Evolutionary conservation across 2,888 invertebrate genomes (phyloP).

Genomic region (Acronicta aceris): DNA sequence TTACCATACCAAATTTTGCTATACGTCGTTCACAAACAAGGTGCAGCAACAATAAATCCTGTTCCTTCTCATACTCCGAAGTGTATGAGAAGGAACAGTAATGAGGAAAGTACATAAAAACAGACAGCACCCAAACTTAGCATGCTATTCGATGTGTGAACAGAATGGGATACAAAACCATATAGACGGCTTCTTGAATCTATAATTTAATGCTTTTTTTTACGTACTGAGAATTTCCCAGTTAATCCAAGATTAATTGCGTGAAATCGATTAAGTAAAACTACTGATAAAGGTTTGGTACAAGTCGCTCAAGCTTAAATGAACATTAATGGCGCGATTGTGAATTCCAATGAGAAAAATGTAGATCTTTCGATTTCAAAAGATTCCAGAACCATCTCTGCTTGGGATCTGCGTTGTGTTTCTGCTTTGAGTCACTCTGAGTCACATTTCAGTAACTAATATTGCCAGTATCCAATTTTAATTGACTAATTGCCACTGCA

Average conservation of each 20-base stretch:
- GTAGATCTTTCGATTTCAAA: neutral
- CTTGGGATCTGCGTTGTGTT: neutral
- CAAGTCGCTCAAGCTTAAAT: slow-evolving; percentile 6
- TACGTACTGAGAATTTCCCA: neutral
- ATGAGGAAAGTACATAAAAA: slow-evolving; percentile 45
- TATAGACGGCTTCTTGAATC: neutral
- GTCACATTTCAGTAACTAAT: neutral
- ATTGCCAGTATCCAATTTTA: neutral
- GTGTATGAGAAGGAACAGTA: slow-evolving; percentile 23
- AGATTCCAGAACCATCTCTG: no score
- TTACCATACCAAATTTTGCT: neutral
- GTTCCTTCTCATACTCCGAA: slow-evolving; percentile 13
- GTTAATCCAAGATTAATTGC: neutral
- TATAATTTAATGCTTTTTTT: no score
- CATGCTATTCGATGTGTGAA: slow-evolving; percentile 10
- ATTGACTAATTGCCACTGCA: neutral
- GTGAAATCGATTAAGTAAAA: slow-evolving; percentile 11
- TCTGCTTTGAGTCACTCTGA: no score
- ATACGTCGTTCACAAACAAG: slow-evolving; percentile 1
- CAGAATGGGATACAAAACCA: slow-evolving; percentile 16
- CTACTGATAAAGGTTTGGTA: neutral
- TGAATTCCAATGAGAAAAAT: neutral
- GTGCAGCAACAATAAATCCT: neutral
- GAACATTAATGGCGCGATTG: neutral
- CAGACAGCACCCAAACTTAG: slow-evolving; percentile 23